Percentiles rank a stretch among this genome's conserved stretches.
phyloP scores from a whole-genome alignment of 2,888 invertebrate species.

The Sepiola atlantica region DNA sequence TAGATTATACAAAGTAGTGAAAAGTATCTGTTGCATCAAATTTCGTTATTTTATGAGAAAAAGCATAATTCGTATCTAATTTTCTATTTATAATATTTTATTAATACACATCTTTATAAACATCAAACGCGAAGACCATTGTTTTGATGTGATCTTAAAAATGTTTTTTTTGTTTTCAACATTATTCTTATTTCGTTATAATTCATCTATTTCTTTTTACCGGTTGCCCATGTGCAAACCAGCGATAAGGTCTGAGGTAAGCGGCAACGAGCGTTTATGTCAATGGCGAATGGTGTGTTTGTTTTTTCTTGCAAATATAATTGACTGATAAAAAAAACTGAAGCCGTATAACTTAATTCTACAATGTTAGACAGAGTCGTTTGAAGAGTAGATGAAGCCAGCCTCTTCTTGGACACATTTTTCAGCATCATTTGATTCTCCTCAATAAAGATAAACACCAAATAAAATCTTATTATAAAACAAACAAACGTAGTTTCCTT shows the following conservation, averaged over 20 bases:
- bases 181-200: background rate
- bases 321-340: background rate
- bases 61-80: too few relatives aligned
- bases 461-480: background rate
- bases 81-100: too few relatives aligned
- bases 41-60: too few relatives aligned
- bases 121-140: background rate
- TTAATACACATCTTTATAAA: background rate
- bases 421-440: background rate
- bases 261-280: background rate
- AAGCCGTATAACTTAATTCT: background rate
- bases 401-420: background rate
- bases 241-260: background rate
- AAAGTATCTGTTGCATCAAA: too few relatives aligned
- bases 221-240: background rate
- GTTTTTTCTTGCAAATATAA: background rate
- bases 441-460: background rate
- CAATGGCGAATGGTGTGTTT: background rate
- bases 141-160: background rate
- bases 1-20: too few relatives aligned
- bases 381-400: background rate
- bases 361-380: background rate
- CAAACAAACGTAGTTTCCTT: background rate
- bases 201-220: background rate
- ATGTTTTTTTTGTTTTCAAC: background rate